phyloP scores from a whole-genome alignment of 2,888 invertebrate genomes.

The Fissipunctia ypsillon region DNA sequence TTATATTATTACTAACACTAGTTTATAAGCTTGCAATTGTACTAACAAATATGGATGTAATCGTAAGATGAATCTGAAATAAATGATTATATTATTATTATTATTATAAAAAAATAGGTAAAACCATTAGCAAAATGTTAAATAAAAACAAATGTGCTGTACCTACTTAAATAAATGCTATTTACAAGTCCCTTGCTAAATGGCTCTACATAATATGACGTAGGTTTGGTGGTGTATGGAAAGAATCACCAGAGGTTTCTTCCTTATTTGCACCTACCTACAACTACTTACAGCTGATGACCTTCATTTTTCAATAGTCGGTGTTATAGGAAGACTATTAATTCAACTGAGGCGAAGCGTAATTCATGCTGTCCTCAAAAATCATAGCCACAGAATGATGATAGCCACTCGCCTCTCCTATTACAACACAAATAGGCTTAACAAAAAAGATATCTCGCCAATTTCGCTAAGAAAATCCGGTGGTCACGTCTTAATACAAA shows the following conservation, averaged over 20 bases:
- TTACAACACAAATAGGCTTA: slow-evolving; percentile 27
- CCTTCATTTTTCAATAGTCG: not conserved
- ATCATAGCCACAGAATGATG: not conserved
- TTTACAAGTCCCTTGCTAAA: not conserved
- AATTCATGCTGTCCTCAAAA: not conserved
- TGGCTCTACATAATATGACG: not conserved
- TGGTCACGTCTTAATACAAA: slow-evolving; percentile 49
- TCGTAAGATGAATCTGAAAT: too few species aligned
- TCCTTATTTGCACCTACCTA: too few species aligned
- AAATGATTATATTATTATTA: too few species aligned
- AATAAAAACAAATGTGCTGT: not conserved
- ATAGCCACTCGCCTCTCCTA: not conserved
- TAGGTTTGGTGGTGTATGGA: not conserved
- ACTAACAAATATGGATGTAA: too few species aligned
- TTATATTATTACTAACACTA: too few species aligned
- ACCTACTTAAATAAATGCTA: not conserved
- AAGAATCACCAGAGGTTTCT: not conserved
- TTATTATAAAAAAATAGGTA: too few species aligned
- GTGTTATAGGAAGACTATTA: not conserved
- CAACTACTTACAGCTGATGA: too few species aligned
- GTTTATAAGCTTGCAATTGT: too few species aligned
- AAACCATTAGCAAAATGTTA: not conserved
- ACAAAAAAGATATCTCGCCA: slow-evolving; percentile 20
- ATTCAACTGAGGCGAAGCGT: too few species aligned
- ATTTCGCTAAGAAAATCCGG: slow-evolving; percentile 36